A percentile compares a stretch with the other conserved stretches of the same genome.
Evolutionary conservation across 2,113 vertebrate genomes (phyloP).

Genomic region (Mormyrus lacerda): DNA sequence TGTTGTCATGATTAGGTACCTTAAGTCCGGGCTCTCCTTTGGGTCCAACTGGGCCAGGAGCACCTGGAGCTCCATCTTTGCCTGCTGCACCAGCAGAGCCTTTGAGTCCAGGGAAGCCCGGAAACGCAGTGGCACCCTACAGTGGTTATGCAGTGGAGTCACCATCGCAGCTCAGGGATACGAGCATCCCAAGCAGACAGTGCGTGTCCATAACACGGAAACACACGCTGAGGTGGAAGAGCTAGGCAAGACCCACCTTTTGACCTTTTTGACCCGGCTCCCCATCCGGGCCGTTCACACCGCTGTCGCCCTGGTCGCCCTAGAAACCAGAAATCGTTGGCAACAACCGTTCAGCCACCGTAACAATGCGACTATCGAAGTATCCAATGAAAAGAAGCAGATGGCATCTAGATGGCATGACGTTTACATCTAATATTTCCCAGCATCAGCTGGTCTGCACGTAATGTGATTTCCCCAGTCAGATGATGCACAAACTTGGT

Average conservation of each 20-base stretch:
- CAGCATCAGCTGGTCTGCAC: conserved; percentile 15
- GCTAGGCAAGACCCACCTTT: conserved; percentile 58
- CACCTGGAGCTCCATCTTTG: conserved; percentile 50
- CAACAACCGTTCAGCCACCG: not conserved
- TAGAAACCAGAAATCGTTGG: conserved; percentile 30
- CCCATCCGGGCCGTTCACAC: conserved; percentile 56
- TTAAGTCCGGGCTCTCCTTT: conserved; percentile 62
- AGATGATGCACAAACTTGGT: conserved; percentile 9
- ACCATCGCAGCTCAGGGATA: not conserved
- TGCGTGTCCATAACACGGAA: not conserved
- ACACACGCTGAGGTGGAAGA: not conserved
- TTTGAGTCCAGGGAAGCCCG: conserved; percentile 75
- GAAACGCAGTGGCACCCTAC: conserved; percentile 68
- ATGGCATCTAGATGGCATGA: not conserved
- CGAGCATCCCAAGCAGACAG: not conserved
- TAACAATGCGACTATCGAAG: not conserved
- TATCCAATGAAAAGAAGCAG: conserved; percentile 5
- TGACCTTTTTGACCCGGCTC: conserved; percentile 65
- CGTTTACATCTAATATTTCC: conserved; percentile 7
- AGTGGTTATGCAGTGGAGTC: not conserved
- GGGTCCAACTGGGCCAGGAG: conserved; percentile 53
- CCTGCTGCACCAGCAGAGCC: conserved; percentile 64
- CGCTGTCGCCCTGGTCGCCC: conserved; percentile 67
- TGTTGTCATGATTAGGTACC: conserved; percentile 45
- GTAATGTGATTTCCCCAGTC: conserved; percentile 16